Evolutionary conservation across 2,113 vertebrate genomes (phyloP).

Genomic region (Campylorhamphus procurvoides): DNA sequence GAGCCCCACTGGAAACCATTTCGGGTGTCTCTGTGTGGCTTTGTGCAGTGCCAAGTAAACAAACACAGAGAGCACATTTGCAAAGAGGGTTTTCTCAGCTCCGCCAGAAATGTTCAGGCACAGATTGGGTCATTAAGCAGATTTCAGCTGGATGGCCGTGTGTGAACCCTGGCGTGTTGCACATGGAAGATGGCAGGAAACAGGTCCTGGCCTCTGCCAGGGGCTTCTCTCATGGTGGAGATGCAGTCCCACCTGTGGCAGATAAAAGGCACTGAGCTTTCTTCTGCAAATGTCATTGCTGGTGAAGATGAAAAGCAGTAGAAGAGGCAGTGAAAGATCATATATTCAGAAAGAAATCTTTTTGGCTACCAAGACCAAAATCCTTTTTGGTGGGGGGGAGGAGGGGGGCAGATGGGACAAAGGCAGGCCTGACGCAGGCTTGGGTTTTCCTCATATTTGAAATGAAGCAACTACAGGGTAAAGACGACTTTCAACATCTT

Average conservation of each 20-base stretch:
- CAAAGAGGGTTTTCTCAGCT: neutral
- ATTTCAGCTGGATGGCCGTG: neutral
- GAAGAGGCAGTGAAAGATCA: conserved; percentile 1
- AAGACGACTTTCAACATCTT: neutral
- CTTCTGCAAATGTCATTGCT: neutral
- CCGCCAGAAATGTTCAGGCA: neutral
- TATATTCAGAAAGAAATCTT: conserved; percentile 34
- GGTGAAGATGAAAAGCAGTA: neutral
- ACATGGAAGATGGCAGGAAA: neutral
- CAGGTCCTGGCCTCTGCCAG: neutral
- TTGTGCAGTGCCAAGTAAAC: neutral
- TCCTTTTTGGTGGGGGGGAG: neutral
- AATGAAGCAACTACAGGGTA: neutral
- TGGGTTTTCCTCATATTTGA: neutral
- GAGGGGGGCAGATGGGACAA: neutral
- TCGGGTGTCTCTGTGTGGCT: neutral
- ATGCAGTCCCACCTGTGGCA: neutral
- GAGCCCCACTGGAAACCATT: neutral
- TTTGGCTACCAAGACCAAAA: neutral
- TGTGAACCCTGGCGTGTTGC: neutral
- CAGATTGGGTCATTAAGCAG: conserved; percentile 3
- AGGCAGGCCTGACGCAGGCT: neutral
- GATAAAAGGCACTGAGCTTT: neutral
- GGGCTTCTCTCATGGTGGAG: neutral
- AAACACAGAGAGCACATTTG: conserved; percentile 7